A percentile compares a stretch with the other conserved stretches of the same genome.
phyloP scores from a whole-genome alignment of 2,888 invertebrate genomes.

The Smittia aterrima region DNA sequence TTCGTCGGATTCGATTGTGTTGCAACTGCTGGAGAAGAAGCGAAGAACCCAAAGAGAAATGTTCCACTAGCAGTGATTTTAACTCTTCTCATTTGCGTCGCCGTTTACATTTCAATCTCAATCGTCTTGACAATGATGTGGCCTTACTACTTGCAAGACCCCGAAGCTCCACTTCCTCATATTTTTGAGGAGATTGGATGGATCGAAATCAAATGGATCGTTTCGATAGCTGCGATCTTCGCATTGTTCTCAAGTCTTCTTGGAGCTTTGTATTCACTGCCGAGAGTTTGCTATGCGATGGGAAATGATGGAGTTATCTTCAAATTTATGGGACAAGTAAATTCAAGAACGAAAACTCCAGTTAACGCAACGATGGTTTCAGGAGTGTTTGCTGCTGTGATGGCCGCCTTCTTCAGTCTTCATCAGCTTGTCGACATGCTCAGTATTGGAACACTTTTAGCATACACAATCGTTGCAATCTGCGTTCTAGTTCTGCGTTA shows the following conservation, averaged over 20 bases:
- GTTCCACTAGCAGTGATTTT: slow-evolving; percentile 82
- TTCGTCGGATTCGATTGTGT: slow-evolving; percentile 92
- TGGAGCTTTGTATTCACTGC: slow-evolving; percentile 85
- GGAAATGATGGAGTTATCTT: slow-evolving; percentile 84
- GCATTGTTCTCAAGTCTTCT: slow-evolving; percentile 85
- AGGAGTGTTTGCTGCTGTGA: slow-evolving; percentile 64
- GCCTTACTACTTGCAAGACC: slow-evolving; percentile 78
- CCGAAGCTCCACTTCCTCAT: slow-evolving; percentile 50
- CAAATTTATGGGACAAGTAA: slow-evolving; percentile 65
- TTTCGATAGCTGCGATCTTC: slow-evolving; percentile 73
- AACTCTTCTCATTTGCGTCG: slow-evolving; percentile 71
- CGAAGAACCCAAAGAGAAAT: slow-evolving; percentile 75
- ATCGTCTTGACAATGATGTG: slow-evolving; percentile 87
- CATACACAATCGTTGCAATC: slow-evolving; percentile 89
- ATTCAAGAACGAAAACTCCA: slow-evolving; percentile 75
- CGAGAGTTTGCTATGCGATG: slow-evolving; percentile 81
- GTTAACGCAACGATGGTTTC: slow-evolving; percentile 72
- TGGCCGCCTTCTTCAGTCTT: slow-evolving; percentile 80
- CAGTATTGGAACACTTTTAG: slow-evolving; percentile 88
- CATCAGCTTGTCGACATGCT: slow-evolving; percentile 93
- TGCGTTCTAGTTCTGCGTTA: slow-evolving; percentile 82
- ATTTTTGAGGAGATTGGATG: background rate
- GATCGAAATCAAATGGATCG: slow-evolving; percentile 17
- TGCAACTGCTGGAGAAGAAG: slow-evolving; percentile 84
- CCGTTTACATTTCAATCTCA: slow-evolving; percentile 81